phyloP scores from a whole-genome alignment of 2,113 vertebrate species.

The Oreochromis tanganicae region DNA sequence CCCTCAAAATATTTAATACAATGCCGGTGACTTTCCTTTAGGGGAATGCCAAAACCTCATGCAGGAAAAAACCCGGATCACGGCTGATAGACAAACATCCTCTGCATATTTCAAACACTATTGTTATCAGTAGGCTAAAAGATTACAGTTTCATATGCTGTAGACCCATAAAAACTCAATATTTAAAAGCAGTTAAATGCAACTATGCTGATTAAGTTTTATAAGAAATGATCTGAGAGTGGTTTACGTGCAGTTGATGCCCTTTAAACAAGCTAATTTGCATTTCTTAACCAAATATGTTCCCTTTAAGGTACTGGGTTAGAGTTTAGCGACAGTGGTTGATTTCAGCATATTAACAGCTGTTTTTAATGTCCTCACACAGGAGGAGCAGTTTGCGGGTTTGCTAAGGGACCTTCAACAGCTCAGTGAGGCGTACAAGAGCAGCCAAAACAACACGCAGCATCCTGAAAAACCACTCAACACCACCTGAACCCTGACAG shows the following conservation, averaged over 20 bases:
- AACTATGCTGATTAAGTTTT: not conserved
- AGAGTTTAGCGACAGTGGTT: fast-evolving
- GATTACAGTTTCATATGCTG: not conserved
- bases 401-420: conserved; percentile 60
- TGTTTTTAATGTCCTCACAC: conserved; percentile 15
- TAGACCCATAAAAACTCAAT: not conserved
- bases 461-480: conserved; percentile 12
- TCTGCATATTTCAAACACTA: not conserved
- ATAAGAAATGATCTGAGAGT: not conserved
- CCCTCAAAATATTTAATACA: not conserved
- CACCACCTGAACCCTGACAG: conserved; percentile 12
- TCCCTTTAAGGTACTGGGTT: not conserved
- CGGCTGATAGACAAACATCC: not conserved
- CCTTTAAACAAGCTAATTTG: not conserved
- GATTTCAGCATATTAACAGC: not conserved
- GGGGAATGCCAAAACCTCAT: not conserved
- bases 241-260: not conserved
- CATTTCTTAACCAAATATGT: not conserved
- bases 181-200: not conserved
- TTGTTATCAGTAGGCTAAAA: not conserved
- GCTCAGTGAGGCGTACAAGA: conserved; percentile 23
- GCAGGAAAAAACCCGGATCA: not conserved
- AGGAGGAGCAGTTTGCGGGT: conserved; percentile 75
- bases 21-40: not conserved
- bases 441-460: conserved; percentile 25